A percentile compares a stretch with the other conserved stretches of the same genome.
phyloP scores from a whole-genome alignment of 30 jellyfish, hydroid and myxozoan genomes.

The Aurelia coerulea region DNA sequence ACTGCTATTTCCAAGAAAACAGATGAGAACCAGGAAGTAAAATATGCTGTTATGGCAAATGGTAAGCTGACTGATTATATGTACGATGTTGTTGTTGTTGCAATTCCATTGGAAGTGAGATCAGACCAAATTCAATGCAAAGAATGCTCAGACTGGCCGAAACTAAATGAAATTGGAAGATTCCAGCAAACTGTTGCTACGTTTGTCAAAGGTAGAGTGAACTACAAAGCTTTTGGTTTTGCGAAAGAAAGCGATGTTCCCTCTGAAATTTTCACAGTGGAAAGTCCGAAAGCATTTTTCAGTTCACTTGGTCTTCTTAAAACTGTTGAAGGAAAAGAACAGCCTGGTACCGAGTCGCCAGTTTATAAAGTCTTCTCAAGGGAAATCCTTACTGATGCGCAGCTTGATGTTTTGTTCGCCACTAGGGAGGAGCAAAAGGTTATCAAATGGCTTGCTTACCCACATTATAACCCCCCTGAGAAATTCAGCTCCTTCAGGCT shows the following conservation, averaged over 20 bases:
- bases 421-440: conserved; percentile 9
- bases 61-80: conserved; percentile 13
- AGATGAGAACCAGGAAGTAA: conserved; percentile 12
- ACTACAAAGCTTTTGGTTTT: conserved; percentile 64
- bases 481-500: conserved; percentile 61
- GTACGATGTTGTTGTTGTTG: conserved; percentile 86
- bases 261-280: conserved; percentile 64
- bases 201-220: conserved; percentile 61
- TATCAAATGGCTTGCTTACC: conserved; percentile 89
- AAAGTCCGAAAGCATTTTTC: conserved; percentile 35
- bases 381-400: conserved; percentile 58
- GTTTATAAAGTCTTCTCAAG: conserved; percentile 82
- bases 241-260: conserved; percentile 63
- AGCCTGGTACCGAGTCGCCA: conserved; percentile 10
- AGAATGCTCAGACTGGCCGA: conserved; percentile 83
- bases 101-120: conserved; percentile 86
- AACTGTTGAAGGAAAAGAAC: conserved; percentile 51
- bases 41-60: conserved; percentile 28
- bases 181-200: conserved; percentile 85
- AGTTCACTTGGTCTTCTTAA: conserved; percentile 65
- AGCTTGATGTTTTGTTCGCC: conserved; percentile 34
- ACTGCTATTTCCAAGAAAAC: conserved; percentile 34
- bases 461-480: conserved; percentile 89
- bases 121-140: conserved; percentile 54
- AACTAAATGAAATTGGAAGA: conserved; percentile 29